A percentile compares a stretch with the other conserved stretches of the same genome.
phyloP scores from a whole-genome alignment of 2,113 vertebrate genomes.

The Phylloscopus whistleri region DNA sequence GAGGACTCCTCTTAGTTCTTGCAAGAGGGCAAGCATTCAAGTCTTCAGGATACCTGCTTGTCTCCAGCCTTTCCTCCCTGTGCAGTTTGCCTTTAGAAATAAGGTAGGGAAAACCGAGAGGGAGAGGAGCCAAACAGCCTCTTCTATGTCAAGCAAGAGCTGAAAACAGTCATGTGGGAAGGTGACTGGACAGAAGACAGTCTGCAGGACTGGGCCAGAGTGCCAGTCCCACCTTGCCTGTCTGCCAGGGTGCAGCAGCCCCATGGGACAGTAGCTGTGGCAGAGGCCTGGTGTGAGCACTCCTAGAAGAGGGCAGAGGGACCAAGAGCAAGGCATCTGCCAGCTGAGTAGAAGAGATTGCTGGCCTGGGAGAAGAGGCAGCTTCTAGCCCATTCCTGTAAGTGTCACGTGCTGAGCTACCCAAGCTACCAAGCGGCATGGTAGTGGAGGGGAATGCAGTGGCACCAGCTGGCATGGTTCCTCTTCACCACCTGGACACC shows the following conservation, averaged over 20 bases:
- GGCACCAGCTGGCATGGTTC: neutral
- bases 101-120: neutral
- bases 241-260: neutral
- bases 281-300: neutral
- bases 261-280: neutral
- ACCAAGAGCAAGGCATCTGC: neutral
- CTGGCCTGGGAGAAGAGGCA: neutral
- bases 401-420: neutral
- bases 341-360: neutral
- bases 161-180: neutral
- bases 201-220: neutral
- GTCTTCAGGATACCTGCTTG: neutral
- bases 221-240: neutral
- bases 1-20: neutral
- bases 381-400: neutral
- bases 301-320: neutral
- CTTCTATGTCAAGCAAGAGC: neutral
- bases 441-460: neutral
- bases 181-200: neutral
- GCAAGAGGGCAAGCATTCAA: neutral
- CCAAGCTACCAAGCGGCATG: neutral
- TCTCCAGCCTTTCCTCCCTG: neutral
- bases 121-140: neutral
- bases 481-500: neutral
- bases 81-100: neutral